Conservation (phyloP, 2,113 vertebrate species). For the Chaenogobius annularis region DNA sequence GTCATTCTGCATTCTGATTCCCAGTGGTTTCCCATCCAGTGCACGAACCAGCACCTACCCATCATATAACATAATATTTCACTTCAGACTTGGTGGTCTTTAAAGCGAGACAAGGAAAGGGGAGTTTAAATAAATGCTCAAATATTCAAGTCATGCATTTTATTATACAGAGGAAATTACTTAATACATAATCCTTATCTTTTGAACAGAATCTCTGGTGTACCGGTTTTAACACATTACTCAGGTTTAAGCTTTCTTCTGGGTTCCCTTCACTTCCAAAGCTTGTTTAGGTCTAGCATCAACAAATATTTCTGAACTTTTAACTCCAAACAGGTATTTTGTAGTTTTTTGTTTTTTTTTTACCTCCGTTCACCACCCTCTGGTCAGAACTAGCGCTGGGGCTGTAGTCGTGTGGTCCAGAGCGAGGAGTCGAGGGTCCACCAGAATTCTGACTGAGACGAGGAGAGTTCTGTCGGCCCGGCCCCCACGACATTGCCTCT, state of each 20-base stretch:
- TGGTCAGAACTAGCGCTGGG: conserved; percentile 90
- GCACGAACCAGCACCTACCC: too few species aligned
- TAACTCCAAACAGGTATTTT: neutral
- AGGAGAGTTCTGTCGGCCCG: conserved; percentile 91
- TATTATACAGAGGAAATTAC: neutral
- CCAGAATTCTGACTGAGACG: conserved; percentile 86
- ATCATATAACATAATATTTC: too few species aligned
- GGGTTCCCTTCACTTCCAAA: too few species aligned
- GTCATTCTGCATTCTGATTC: too few species aligned
- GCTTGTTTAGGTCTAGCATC: too few species aligned
- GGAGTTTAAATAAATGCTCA: neutral
- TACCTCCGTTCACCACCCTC: conserved; percentile 98
- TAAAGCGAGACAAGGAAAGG: neutral
- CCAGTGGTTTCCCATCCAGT: too few species aligned
- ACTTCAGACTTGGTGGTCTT: too few species aligned
- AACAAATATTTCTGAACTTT: too few species aligned
- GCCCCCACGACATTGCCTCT: conserved; percentile 92
- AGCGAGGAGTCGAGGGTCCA: conserved; percentile 84
- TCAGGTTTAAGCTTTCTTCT: too few species aligned
- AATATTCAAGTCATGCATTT: neutral
- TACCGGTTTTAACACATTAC: too few species aligned
- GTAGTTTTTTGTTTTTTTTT: conserved; percentile 28
- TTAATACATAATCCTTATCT: neutral
- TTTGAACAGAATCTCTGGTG: too few species aligned
- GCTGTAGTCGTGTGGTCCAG: conserved; percentile 91